Evolutionary conservation across 2,888 invertebrate species (phyloP).

Genomic region (Ceriagrion tenellum): DNA sequence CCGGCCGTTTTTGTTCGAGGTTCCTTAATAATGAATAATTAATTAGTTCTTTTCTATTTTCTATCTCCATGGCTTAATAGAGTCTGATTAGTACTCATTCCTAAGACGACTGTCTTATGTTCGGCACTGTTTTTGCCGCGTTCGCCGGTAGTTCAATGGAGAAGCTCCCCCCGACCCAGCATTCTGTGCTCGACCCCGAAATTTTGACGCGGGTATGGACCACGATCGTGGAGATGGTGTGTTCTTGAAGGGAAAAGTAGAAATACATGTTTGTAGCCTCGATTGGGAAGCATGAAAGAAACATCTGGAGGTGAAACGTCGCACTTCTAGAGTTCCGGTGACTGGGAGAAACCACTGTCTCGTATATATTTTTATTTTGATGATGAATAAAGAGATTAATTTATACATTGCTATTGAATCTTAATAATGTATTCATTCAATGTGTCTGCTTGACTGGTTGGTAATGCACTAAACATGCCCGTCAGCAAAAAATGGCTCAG

Average conservation of each 20-base stretch:
- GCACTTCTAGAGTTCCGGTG: no score
- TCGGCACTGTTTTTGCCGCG: background rate
- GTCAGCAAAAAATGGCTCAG: no score
- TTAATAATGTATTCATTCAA: no score
- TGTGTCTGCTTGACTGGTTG: no score
- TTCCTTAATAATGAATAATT: background rate
- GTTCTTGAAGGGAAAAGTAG: no score
- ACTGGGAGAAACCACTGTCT: no score
- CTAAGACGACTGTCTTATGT: background rate
- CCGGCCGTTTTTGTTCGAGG: background rate
- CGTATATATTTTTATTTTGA: background rate
- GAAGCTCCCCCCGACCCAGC: background rate
- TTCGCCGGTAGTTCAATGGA: background rate
- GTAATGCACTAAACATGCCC: no score
- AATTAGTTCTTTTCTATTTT: background rate
- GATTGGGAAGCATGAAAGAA: no score
- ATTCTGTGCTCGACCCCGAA: background rate
- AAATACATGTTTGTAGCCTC: background rate
- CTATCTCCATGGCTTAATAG: no score
- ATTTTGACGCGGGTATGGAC: background rate
- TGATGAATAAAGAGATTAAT: background rate
- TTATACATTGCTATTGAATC: background rate
- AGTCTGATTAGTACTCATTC: background rate
- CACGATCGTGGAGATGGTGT: no score
- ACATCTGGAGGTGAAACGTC: no score